A percentile compares a stretch with the other conserved stretches of the same genome.
These are phyloP conservation scores for Stichopus chloronotus DNA, from an alignment of 35 echinoderm and acorn worm species.

Conservation along the genomic window DNA sequence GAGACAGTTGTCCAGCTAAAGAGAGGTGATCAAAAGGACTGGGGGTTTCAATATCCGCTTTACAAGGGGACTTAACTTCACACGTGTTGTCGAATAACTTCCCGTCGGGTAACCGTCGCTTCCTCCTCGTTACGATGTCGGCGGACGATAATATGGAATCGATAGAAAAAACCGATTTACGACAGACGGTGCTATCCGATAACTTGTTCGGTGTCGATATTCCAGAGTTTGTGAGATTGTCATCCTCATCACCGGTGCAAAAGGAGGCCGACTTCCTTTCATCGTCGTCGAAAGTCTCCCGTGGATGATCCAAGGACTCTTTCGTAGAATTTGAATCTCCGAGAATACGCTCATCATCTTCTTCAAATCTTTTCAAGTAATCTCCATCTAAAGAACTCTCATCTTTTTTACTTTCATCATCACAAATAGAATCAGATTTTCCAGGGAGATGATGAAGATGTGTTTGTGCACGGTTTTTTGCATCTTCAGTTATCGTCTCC, in stretches of 20 bases:
- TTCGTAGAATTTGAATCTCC: not conserved
- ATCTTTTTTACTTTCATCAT: not conserved
- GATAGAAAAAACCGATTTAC: conserved; percentile 24
- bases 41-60: not conserved
- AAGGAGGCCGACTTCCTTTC: not conserved
- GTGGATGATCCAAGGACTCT: not conserved
- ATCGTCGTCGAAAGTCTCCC: not conserved
- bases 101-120: not conserved
- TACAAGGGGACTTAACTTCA: not conserved
- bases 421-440: not conserved
- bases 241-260: not conserved
- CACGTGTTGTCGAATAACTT: not conserved
- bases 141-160: conserved; percentile 36
- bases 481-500: too few species aligned
- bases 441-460: not conserved
- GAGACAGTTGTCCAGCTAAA: not conserved
- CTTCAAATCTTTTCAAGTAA: not conserved
- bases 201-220: conserved; percentile 8
- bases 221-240: not conserved
- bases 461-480: too few species aligned
- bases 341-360: not conserved
- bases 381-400: not conserved
- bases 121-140: not conserved
- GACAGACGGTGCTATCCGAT: not conserved
- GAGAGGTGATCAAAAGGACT: not conserved